Evolutionary conservation across 2,113 vertebrate species (phyloP).

Genomic region (Gasterosteus nipponicus): DNA sequence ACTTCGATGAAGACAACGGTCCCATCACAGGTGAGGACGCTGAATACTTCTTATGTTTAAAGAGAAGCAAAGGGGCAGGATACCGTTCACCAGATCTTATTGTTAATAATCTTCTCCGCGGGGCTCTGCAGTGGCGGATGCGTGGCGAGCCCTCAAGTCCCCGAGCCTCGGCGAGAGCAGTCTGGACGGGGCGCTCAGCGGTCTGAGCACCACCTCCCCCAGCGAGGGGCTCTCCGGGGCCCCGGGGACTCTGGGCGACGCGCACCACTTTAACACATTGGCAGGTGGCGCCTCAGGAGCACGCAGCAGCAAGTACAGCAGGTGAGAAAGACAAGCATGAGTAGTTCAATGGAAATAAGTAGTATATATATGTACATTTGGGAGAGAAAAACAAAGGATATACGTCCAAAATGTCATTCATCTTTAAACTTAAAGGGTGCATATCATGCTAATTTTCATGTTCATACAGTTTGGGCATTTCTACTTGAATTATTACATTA

Average conservation of each 20-base stretch:
- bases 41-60: background rate
- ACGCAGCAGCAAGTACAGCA: constrained; percentile 92
- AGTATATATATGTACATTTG: background rate
- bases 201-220: constrained; percentile 89
- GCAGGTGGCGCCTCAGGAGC: constrained; percentile 90
- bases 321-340: constrained; percentile 75
- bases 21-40: constrained; percentile 91
- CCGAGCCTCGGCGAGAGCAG: constrained; percentile 97
- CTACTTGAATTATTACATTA: too few relatives aligned
- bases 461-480: background rate
- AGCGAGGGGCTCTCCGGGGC: constrained; percentile 93
- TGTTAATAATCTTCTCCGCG: background rate
- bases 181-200: constrained; percentile 93
- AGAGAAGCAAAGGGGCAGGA: background rate
- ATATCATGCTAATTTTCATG: background rate
- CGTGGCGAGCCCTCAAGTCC: constrained; percentile 97
- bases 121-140: constrained; percentile 88
- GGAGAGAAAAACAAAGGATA: too few relatives aligned
- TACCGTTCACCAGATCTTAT: background rate
- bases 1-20: constrained; percentile 97
- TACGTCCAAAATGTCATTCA: background rate
- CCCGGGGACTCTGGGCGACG: constrained; percentile 90
- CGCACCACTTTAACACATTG: constrained; percentile 92
- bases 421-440: background rate
- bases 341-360: background rate